A percentile compares a stretch with the other conserved stretches of the same genome.
Evolutionary conservation across 2,888 invertebrate genomes (phyloP).

Genomic region (Pteria penguin): DNA sequence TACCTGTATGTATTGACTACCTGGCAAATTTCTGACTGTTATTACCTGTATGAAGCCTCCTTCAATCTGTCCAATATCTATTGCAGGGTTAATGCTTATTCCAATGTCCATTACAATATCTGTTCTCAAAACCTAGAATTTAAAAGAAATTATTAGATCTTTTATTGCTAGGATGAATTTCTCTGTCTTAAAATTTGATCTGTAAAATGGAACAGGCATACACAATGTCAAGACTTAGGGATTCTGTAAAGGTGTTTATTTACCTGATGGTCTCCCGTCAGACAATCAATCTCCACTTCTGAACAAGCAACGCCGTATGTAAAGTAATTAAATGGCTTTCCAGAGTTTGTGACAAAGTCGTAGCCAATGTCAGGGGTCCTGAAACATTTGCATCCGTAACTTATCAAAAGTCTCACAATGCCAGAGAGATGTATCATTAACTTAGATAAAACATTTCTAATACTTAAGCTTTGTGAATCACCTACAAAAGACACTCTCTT

Average conservation of each 20-base stretch:
- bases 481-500: too few species aligned
- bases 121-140: constrained; percentile 86
- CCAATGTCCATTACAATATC: constrained; percentile 99
- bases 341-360: constrained; percentile 82
- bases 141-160: too few species aligned
- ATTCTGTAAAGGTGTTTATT: too few species aligned
- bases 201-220: too few species aligned
- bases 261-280: constrained; percentile 94
- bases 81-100: constrained; percentile 95
- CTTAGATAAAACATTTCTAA: not conserved
- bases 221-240: too few species aligned
- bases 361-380: constrained; percentile 60
- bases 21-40: constrained; percentile 80
- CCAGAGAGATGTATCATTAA: too few species aligned
- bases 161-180: too few species aligned
- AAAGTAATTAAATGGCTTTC: constrained; percentile 90
- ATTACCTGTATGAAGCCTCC: constrained; percentile 91
- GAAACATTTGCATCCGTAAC: not conserved
- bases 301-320: constrained; percentile 92
- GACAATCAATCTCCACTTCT: constrained; percentile 95
- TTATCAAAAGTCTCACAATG: too few species aligned
- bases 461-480: too few species aligned
- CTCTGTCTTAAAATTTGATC: too few species aligned
- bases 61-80: constrained; percentile 97
- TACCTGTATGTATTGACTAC: too few species aligned